Percentiles rank a stretch among this genome's conserved stretches.
These are phyloP conservation scores for Orussus abietinus DNA, from an alignment of 1,140 invertebrate species.

Conservation along the genomic window DNA sequence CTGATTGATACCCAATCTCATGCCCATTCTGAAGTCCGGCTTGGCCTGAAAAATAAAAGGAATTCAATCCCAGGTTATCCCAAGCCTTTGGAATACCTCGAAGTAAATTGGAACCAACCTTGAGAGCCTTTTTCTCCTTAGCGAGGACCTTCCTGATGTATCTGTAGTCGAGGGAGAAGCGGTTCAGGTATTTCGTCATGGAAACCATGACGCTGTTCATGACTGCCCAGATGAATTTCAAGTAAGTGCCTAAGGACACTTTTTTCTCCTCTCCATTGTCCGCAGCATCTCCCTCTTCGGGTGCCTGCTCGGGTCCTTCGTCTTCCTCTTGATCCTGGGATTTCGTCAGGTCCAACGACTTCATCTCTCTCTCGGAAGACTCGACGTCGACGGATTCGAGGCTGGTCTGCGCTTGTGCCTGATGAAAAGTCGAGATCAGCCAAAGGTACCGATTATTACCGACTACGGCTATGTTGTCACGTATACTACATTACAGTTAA, in stretches of 20 bases:
- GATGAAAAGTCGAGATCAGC: too few species aligned
- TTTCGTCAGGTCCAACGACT: constrained; percentile 22
- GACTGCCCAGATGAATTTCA: constrained; percentile 65
- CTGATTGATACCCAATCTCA: constrained; percentile 63
- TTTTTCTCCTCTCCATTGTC: constrained; percentile 35
- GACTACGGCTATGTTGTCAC: too few species aligned
- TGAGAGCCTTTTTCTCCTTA: constrained; percentile 78
- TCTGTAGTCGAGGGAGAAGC: constrained; percentile 87
- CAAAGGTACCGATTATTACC: too few species aligned
- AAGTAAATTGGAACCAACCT: constrained; percentile 58
- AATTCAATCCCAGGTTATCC: constrained; percentile 5
- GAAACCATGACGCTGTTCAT: constrained; percentile 81
- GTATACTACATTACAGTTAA: too few species aligned
- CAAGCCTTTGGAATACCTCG: constrained; percentile 15
- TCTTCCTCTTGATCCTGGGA: constrained; percentile 21
- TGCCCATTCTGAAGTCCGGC: constrained; percentile 64
- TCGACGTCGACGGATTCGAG: constrained; percentile 31
- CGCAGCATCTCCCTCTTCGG: constrained; percentile 13
- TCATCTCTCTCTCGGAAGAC: constrained; percentile 25
- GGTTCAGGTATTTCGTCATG: constrained; percentile 82
- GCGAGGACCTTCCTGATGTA: constrained; percentile 80
- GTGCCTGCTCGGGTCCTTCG: constrained; percentile 15
- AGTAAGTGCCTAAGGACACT: constrained; percentile 45
- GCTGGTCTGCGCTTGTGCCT: constrained; percentile 31
- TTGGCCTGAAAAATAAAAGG: constrained; percentile 57